These are phyloP conservation scores for Plebejus melissa DNA, from an alignment of 2,888 invertebrate species.

Conservation along the genomic window DNA sequence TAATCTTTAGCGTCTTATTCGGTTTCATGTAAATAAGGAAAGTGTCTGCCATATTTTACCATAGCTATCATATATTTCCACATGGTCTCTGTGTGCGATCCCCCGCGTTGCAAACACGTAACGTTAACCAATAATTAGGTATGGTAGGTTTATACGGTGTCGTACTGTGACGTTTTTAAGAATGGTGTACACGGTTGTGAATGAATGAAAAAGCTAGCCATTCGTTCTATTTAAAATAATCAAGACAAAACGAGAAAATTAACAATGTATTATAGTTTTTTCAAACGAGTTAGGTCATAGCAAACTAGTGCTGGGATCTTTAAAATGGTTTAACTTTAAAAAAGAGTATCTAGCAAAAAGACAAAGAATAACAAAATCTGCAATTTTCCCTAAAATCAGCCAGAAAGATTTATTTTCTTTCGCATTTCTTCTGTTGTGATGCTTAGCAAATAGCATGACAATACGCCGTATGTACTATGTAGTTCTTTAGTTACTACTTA, in stretches of 20 bases:
- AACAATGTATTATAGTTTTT: too few relatives aligned
- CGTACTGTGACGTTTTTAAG: not conserved
- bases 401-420: too few relatives aligned
- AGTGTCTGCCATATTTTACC: not conserved
- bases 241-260: not conserved
- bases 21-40: not conserved
- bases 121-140: slow-evolving; percentile 15
- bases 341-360: too few relatives aligned
- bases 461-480: too few relatives aligned
- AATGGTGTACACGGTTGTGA: not conserved
- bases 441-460: too few relatives aligned
- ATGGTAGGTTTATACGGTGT: slow-evolving; percentile 2
- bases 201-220: not conserved
- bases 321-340: too few relatives aligned
- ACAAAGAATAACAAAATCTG: too few relatives aligned
- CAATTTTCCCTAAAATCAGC: too few relatives aligned
- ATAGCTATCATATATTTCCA: slow-evolving; percentile 15
- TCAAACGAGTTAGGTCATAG: too few relatives aligned
- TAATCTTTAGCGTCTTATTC: not conserved
- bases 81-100: slow-evolving; percentile 5
- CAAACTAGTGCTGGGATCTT: too few relatives aligned
- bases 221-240: not conserved
- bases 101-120: slow-evolving; percentile 7
- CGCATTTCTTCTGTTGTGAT: too few relatives aligned
- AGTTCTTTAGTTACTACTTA: too few relatives aligned